Conservation (phyloP, 1,140 invertebrate genomes). For the Magallana ariakensis region DNA sequence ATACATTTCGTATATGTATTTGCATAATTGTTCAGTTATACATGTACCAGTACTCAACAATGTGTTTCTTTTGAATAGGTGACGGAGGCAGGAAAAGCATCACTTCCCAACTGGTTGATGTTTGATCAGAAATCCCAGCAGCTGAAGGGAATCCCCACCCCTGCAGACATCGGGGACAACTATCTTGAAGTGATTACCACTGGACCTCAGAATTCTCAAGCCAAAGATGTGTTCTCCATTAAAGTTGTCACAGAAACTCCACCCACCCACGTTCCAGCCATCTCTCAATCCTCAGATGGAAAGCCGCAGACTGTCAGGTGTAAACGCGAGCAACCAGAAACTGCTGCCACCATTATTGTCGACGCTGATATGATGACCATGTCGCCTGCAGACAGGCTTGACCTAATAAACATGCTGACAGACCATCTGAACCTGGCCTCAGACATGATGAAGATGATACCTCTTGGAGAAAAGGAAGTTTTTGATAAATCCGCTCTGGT, state of each 20-base stretch:
- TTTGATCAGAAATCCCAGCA: constrained; percentile 77
- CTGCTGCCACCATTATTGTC: constrained; percentile 75
- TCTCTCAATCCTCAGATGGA: constrained; percentile 48
- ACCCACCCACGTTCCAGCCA: constrained; percentile 45
- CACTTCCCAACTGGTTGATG: constrained; percentile 78
- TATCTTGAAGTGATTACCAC: constrained; percentile 82
- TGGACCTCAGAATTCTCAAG: constrained; percentile 58
- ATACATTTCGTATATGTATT: too few species aligned
- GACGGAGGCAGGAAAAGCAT: constrained; percentile 73
- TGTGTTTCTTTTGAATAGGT: constrained; percentile 72
- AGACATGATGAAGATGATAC: constrained; percentile 80
- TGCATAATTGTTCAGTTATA: too few species aligned
- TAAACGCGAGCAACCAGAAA: constrained; percentile 73
- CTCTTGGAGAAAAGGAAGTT: constrained; percentile 72
- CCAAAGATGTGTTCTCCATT: constrained; percentile 73
- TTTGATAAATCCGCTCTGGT: constrained; percentile 81
- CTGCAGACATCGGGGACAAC: constrained; percentile 82
- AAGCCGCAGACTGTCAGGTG: constrained; percentile 70
- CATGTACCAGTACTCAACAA: too few species aligned
- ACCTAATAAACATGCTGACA: constrained; percentile 69
- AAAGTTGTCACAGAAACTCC: constrained; percentile 65
- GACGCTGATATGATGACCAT: constrained; percentile 75
- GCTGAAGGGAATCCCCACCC: constrained; percentile 83
- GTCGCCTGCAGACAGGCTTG: constrained; percentile 62
- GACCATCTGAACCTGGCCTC: constrained; percentile 70